These are phyloP conservation scores for Miichthys miiuy DNA, from an alignment of 2,797 vertebrate species.

Conservation along the genomic window DNA sequence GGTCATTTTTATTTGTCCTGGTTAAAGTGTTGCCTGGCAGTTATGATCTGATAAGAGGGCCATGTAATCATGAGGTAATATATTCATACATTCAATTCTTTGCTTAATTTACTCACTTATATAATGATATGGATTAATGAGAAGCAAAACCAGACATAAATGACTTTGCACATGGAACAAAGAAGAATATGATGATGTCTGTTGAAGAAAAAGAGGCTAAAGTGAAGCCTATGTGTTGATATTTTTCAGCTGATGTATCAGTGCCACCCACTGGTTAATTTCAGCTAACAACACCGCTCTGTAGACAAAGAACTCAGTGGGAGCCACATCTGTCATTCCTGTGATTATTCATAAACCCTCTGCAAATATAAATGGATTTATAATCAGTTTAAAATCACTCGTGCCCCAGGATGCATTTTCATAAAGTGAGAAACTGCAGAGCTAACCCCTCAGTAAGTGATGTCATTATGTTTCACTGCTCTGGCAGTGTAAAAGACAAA, in stretches of 20 bases:
- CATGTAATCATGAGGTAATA: conserved; percentile 8
- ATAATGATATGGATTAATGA: conserved; percentile 27
- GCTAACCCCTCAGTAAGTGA: conserved; percentile 59
- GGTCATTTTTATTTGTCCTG: conserved; percentile 1
- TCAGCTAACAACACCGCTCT: conserved; percentile 50
- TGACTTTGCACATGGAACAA: conserved; percentile 28
- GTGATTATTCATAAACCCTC: conserved; percentile 66
- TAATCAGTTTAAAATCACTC: conserved; percentile 72
- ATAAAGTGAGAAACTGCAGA: conserved; percentile 46
- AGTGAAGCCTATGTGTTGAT: conserved; percentile 30
- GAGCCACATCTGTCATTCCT: conserved; percentile 65
- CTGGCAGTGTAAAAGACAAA: conserved; percentile 10
- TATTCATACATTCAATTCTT: conserved; percentile 13
- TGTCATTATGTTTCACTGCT: conserved; percentile 56
- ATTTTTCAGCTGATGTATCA: conserved; percentile 62
- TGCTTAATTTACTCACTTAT: conserved; percentile 21
- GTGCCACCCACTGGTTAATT: conserved; percentile 78
- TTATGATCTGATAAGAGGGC: conserved; percentile 8
- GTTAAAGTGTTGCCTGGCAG: neutral
- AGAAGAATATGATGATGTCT: conserved; percentile 27
- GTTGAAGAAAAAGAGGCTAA: conserved; percentile 9
- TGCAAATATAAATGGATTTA: conserved; percentile 68
- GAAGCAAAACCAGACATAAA: conserved; percentile 27
- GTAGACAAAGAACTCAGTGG: conserved; percentile 53
- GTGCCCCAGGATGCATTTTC: conserved; percentile 62